phyloP scores from a whole-genome alignment of 2,888 invertebrate genomes.

The Epicampocera succincta region DNA sequence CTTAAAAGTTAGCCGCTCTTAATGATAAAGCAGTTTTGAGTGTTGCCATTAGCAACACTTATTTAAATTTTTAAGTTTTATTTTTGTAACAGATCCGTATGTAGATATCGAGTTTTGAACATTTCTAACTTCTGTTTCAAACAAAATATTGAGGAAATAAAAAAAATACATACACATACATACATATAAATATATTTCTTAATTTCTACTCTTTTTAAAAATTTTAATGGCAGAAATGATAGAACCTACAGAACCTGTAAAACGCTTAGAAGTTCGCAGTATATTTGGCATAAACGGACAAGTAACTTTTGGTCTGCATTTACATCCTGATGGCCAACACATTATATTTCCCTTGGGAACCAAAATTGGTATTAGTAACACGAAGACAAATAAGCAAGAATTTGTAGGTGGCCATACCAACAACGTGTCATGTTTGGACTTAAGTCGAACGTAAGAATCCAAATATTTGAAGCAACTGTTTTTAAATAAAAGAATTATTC shows the following conservation, averaged over 20 bases:
- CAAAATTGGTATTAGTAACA: conserved; percentile 88
- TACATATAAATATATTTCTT: conserved; percentile 13
- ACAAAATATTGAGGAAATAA: conserved; percentile 7
- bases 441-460: conserved; percentile 84
- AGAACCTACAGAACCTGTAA: conserved; percentile 28
- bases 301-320: conserved; percentile 84
- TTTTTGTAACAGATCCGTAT: too few species aligned
- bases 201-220: not conserved
- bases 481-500: not conserved
- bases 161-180: not conserved
- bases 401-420: conserved; percentile 92
- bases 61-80: not conserved
- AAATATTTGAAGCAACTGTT: not conserved
- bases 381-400: conserved; percentile 86
- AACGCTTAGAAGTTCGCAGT: conserved; percentile 84
- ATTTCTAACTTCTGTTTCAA: not conserved
- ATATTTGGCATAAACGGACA: conserved; percentile 91
- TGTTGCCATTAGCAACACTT: conserved; percentile 50
- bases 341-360: conserved; percentile 90
- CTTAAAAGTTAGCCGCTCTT: not conserved
- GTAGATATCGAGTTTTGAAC: not conserved
- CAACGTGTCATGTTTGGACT: conserved; percentile 88
- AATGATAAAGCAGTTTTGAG: not conserved
- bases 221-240: conserved; percentile 45
- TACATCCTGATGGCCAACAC: conserved; percentile 88